These are phyloP conservation scores for Limanda limanda DNA, from an alignment of 2,113 vertebrate species.

Conservation along the genomic window DNA sequence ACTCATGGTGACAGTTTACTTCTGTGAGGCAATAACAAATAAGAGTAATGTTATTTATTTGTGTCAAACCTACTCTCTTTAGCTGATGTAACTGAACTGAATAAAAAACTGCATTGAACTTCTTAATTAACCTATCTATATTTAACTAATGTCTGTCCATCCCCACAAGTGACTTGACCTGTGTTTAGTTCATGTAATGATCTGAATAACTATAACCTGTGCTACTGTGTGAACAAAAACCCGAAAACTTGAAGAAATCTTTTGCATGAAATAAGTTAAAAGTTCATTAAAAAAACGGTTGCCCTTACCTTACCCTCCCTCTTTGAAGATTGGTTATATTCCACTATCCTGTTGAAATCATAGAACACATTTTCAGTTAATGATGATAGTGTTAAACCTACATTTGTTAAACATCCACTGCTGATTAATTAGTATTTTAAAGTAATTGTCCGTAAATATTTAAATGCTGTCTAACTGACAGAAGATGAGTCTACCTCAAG, in stretches of 20 bases:
- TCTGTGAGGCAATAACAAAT: not conserved
- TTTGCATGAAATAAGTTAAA: not conserved
- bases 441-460: not conserved
- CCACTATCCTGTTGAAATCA: conserved; percentile 46
- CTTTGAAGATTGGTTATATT: conserved; percentile 27
- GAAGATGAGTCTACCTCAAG: conserved; percentile 41
- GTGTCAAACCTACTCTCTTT: not conserved
- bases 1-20: conserved; percentile 63
- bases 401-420: not conserved
- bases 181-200: not conserved
- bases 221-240: not conserved
- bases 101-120: not conserved
- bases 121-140: not conserved
- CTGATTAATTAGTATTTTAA: not conserved
- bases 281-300: not conserved
- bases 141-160: not conserved
- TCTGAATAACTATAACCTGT: not conserved
- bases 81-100: not conserved
- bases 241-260: not conserved
- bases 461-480: not conserved
- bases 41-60: not conserved
- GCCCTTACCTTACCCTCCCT: conserved; percentile 48
- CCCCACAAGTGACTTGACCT: not conserved
- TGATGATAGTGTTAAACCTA: not conserved
- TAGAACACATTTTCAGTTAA: not conserved